Conservation (phyloP, 2,888 invertebrate species). For the Erannis defoliaria region DNA sequence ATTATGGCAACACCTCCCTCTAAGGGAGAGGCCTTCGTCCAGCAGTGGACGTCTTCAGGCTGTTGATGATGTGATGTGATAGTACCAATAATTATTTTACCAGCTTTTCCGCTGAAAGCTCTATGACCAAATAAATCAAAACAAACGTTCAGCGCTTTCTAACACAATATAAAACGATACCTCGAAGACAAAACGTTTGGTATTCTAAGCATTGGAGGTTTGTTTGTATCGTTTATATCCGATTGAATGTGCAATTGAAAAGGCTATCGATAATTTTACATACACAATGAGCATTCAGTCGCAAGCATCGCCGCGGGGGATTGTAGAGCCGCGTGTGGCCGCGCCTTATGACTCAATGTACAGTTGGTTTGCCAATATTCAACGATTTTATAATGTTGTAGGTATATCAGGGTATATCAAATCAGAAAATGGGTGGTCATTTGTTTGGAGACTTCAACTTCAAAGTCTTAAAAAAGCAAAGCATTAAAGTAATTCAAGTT, state of each 20-base stretch:
- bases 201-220: constrained; percentile 35
- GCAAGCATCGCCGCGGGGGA: constrained; percentile 65
- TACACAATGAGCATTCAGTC: constrained; percentile 73
- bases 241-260: constrained; percentile 63
- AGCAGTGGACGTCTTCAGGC: no score
- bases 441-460: not conserved
- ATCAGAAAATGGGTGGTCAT: constrained; percentile 17
- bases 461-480: not conserved
- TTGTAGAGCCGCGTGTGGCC: constrained; percentile 68
- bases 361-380: constrained; percentile 43
- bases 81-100: constrained; percentile 36
- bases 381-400: constrained; percentile 5
- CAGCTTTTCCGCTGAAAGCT: constrained; percentile 24
- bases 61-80: no score
- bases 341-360: constrained; percentile 43
- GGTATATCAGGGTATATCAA: no score
- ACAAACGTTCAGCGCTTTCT: constrained; percentile 21
- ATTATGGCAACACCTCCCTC: no score
- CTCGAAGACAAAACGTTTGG: constrained; percentile 28
- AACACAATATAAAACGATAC: constrained; percentile 19
- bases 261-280: constrained; percentile 64
- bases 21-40: no score
- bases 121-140: constrained; percentile 28
- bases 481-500: no score
- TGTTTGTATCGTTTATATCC: constrained; percentile 38